phyloP scores from a whole-genome alignment of 37 sponge, comb jelly and placozoan species.

The Mnemiopsis leidyi region DNA sequence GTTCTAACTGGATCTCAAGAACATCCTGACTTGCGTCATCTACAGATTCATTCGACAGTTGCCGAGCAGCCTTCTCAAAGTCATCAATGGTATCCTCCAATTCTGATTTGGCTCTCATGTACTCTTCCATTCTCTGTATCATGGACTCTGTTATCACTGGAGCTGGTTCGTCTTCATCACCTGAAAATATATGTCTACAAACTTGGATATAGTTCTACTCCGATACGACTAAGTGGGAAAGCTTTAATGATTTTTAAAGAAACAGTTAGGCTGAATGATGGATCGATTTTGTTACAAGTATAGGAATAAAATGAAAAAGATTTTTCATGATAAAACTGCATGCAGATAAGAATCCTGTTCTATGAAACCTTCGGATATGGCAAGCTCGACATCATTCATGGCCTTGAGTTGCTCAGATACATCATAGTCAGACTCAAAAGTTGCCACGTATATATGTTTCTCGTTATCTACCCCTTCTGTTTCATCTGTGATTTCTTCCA shows the following conservation, averaged over 20 bases:
- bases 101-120: constrained; percentile 32
- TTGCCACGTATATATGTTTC: constrained; percentile 17
- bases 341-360: neutral
- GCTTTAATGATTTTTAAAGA: too few species aligned
- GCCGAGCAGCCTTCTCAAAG: neutral
- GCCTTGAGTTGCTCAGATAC: neutral
- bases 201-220: too few species aligned
- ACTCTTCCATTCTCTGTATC: constrained; percentile 46
- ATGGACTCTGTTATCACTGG: constrained; percentile 20
- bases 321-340: neutral
- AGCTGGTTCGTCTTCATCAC: neutral
- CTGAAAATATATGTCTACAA: neutral
- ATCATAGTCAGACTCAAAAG: neutral
- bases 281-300: too few species aligned
- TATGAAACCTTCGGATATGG: constrained; percentile 39
- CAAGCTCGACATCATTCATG: constrained; percentile 44
- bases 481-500: neutral
- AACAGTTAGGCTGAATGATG: too few species aligned
- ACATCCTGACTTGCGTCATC: too few species aligned
- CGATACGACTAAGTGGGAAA: too few species aligned
- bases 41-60: neutral
- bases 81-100: constrained; percentile 32
- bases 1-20: neutral
- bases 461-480: neutral
- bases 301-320: too few species aligned